Evolutionary conservation across 53 echinoderm and acorn worm species (phyloP).

Genomic region (Zoroaster sp.): DNA sequence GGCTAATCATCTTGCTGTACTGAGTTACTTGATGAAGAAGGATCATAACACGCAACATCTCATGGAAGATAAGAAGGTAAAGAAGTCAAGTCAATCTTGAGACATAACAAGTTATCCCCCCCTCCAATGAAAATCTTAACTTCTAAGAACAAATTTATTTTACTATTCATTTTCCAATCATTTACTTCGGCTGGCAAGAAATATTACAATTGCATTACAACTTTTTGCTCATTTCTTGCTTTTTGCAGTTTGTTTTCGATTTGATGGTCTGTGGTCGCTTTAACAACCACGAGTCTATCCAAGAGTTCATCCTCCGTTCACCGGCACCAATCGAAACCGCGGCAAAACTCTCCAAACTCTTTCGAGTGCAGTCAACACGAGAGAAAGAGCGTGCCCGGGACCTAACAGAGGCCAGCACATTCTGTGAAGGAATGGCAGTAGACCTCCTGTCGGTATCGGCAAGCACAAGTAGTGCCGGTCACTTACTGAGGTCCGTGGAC

Average conservation of each 20-base stretch:
- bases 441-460: conserved; percentile 87
- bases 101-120: too few species aligned
- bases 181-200: too few species aligned
- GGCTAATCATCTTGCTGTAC: conserved; percentile 83
- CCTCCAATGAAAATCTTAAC: too few species aligned
- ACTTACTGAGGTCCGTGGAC: conserved; percentile 78
- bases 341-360: conserved; percentile 84
- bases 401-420: conserved; percentile 74
- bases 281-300: conserved; percentile 79
- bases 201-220: too few species aligned
- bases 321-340: conserved; percentile 96
- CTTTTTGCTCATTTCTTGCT: too few species aligned
- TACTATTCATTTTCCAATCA: too few species aligned
- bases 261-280: conserved; percentile 93
- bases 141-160: too few species aligned
- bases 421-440: conserved; percentile 93
- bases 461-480: conserved; percentile 80
- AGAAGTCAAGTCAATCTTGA: too few species aligned
- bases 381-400: conserved; percentile 94
- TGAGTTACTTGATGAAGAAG: conserved; percentile 92
- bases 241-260: conserved; percentile 93
- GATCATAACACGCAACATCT: conserved; percentile 85
- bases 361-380: conserved; percentile 72
- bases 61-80: conserved; percentile 98
- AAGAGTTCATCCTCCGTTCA: conserved; percentile 90